phyloP scores from a whole-genome alignment of 1,140 invertebrate species.

The Triops cancriformis region DNA sequence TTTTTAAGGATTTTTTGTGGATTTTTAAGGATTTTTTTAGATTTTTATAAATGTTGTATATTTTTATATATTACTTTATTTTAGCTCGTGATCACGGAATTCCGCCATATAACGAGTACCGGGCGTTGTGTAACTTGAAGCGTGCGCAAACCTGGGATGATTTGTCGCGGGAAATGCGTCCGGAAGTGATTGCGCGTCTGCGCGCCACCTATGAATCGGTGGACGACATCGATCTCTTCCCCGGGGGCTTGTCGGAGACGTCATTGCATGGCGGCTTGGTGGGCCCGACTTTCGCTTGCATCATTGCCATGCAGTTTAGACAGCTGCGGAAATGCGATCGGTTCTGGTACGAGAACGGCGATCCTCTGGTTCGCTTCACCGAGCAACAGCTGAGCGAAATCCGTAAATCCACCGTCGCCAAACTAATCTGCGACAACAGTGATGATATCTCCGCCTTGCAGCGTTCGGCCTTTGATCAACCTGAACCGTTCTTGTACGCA shows the following conservation, averaged over 20 bases:
- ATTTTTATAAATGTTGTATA: no score
- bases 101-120: conserved; percentile 53
- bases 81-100: conserved; percentile 52
- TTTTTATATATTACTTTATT: not conserved
- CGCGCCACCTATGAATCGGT: conserved; percentile 42
- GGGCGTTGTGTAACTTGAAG: conserved; percentile 48
- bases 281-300: conserved; percentile 50
- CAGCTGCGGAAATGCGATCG: conserved; percentile 73
- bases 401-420: conserved; percentile 79
- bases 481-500: conserved; percentile 48
- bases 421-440: conserved; percentile 88
- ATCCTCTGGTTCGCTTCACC: conserved; percentile 46
- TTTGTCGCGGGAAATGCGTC: conserved; percentile 50
- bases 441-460: conserved; percentile 78
- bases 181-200: conserved; percentile 40
- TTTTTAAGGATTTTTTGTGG: not conserved
- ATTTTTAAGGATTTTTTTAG: no score
- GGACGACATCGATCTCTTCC: conserved; percentile 51
- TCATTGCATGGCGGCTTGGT: conserved; percentile 46
- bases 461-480: conserved; percentile 75
- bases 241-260: conserved; percentile 47
- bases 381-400: conserved; percentile 80
- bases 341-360: conserved; percentile 64
- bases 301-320: conserved; percentile 50
- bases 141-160: conserved; percentile 62